Percentiles rank a stretch among this genome's conserved stretches.
phyloP scores from a whole-genome alignment of 2,797 vertebrate species.

The Mionectes olivaceus region DNA sequence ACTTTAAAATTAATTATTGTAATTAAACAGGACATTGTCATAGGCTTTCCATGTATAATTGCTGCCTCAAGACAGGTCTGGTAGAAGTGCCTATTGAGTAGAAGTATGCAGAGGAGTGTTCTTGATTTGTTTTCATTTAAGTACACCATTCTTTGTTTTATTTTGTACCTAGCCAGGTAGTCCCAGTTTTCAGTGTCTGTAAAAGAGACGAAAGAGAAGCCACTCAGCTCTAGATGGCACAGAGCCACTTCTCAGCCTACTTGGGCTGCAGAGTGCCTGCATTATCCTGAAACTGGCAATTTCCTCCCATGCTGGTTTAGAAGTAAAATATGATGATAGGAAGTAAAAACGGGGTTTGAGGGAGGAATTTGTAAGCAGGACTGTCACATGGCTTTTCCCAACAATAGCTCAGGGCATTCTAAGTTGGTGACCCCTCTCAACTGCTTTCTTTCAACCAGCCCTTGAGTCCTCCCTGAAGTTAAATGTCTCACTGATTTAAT shows the following conservation, averaged over 20 bases:
- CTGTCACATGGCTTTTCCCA: background rate
- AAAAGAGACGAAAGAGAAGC: background rate
- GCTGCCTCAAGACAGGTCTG: background rate
- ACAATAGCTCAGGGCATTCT: background rate
- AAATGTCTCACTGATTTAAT: background rate
- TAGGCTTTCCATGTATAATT: background rate
- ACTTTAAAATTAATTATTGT: slow-evolving; percentile 5
- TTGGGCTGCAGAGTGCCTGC: background rate
- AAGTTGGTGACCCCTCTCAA: background rate
- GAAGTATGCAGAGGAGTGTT: background rate
- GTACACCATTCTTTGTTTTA: background rate
- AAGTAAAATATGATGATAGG: background rate
- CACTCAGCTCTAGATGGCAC: background rate
- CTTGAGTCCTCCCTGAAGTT: background rate
- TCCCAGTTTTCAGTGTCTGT: background rate
- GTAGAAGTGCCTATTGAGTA: background rate
- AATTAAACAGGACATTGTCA: background rate
- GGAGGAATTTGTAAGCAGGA: background rate
- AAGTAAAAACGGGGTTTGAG: background rate
- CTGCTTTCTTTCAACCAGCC: background rate
- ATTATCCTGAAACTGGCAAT: background rate
- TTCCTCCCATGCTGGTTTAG: background rate
- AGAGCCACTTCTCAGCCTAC: background rate
- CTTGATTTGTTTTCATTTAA: background rate
- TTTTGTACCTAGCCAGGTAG: background rate